Conservation (phyloP, 1,140 invertebrate species). For the Rhizoglyphus robini region DNA sequence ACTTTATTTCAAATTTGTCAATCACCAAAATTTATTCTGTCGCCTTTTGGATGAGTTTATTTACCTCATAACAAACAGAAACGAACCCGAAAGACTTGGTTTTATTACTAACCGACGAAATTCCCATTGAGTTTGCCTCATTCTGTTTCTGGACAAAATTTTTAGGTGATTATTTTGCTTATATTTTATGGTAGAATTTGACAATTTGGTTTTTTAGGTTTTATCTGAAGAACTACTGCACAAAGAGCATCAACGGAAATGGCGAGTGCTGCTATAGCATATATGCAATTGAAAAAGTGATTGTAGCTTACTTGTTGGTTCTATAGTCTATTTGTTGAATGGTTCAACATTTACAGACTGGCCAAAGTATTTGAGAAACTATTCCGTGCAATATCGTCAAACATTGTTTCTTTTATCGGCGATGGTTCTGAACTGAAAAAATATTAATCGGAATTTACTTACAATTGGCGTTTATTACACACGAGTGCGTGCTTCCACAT, state of each 20-base stretch:
- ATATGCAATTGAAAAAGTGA: not conserved
- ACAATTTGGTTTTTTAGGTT: no score
- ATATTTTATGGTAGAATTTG: no score
- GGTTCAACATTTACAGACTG: no score
- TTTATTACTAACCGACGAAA: not conserved
- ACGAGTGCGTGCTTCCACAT: not conserved
- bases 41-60: not conserved
- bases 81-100: not conserved
- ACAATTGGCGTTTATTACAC: not conserved
- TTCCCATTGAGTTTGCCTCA: not conserved
- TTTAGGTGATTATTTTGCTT: no score
- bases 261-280: not conserved
- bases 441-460: conserved; percentile 6
- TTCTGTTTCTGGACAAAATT: no score
- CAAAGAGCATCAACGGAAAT: not conserved
- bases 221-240: not conserved
- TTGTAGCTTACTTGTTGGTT: not conserved
- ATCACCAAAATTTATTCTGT: not conserved
- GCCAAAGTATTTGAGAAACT: not conserved
- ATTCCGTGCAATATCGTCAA: not conserved
- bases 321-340: no score
- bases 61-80: not conserved
- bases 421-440: not conserved
- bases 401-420: not conserved
- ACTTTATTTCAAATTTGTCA: not conserved